A percentile compares a stretch with the other conserved stretches of the same genome.
Conservation (phyloP, 2,113 vertebrate genomes). For the Rhinolophus sinicus region DNA sequence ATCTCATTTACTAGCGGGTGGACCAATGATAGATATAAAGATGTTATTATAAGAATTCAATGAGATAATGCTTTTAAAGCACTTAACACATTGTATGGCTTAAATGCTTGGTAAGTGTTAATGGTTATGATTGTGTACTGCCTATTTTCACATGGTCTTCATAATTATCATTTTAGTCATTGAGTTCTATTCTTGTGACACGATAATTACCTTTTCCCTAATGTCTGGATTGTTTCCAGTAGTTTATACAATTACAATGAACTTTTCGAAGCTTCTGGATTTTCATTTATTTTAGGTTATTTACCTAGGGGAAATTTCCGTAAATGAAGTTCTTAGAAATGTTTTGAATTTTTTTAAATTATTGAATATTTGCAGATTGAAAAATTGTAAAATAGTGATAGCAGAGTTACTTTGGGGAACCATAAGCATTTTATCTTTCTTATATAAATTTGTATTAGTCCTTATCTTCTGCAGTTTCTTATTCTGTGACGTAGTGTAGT, state of each 20-base stretch:
- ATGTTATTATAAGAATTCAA: neutral
- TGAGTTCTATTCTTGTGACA: neutral
- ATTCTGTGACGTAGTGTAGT: neutral
- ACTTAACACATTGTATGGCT: neutral
- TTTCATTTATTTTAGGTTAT: conserved; percentile 22
- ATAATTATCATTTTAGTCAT: neutral
- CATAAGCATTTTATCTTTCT: neutral
- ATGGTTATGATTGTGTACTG: neutral
- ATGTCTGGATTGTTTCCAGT: neutral
- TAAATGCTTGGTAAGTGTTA: neutral
- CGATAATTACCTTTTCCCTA: neutral
- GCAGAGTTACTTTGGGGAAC: neutral
- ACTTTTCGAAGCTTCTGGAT: neutral
- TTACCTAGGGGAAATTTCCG: neutral
- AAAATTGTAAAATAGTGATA: neutral
- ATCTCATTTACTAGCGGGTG: neutral
- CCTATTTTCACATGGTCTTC: neutral
- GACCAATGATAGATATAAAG: neutral
- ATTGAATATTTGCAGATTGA: neutral
- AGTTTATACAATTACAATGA: neutral
- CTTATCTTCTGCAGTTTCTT: neutral
- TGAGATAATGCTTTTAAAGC: conserved; percentile 30
- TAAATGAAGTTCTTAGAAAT: neutral
- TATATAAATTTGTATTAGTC: neutral
- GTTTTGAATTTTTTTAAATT: neutral